Conservation (phyloP, 2,888 invertebrate species). For the Anthophora plumipes region DNA sequence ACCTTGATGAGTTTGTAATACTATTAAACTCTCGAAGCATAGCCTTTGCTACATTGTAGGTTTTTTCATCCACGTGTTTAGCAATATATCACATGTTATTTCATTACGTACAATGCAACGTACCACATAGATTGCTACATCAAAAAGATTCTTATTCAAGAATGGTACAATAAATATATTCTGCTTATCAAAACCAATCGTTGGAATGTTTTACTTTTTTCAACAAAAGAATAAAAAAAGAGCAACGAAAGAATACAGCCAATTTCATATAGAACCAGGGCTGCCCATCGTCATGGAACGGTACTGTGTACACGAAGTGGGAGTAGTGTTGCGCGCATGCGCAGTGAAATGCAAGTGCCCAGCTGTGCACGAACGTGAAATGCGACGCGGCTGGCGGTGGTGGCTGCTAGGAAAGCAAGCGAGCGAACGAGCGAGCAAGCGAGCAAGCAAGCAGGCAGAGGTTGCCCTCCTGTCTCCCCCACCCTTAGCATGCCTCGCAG, state of each 20-base stretch:
- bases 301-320: neutral
- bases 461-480: slow-evolving; percentile 59
- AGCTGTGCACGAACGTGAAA: slow-evolving; percentile 66
- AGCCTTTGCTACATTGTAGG: neutral
- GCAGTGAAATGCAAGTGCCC: slow-evolving; percentile 45
- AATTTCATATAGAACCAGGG: neutral
- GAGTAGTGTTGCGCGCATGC: slow-evolving; percentile 45
- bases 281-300: neutral
- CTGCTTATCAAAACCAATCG: neutral
- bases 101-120: neutral
- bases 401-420: slow-evolving; percentile 65
- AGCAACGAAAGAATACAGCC: neutral
- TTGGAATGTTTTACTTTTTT: neutral
- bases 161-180: neutral
- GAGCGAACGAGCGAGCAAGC: slow-evolving; percentile 60
- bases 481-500: slow-evolving; percentile 59
- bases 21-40: neutral
- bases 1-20: neutral
- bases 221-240: neutral
- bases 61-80: neutral
- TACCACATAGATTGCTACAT: neutral
- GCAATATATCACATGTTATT: too few species aligned
- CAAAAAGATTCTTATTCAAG: too few species aligned
- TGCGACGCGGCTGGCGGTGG: slow-evolving; percentile 57
- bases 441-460: slow-evolving; percentile 59